Base-by-base conservation (phyloP, 2,113 vertebrate genomes). In the Oreochromis aureus region DNA sequence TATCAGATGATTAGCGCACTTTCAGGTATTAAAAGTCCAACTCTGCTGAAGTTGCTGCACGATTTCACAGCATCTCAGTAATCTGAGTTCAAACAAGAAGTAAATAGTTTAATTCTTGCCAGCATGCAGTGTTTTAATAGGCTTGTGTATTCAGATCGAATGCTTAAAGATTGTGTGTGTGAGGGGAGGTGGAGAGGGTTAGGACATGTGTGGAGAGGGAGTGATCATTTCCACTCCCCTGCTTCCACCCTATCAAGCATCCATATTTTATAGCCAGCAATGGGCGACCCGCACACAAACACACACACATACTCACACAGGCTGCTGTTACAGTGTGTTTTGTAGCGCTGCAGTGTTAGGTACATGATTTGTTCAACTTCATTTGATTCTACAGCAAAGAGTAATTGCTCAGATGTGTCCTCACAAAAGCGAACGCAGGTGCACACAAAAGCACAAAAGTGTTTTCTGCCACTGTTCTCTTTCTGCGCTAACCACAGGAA, bases 231-330 rank as follows among this genome's bases (percentile, higher is more conserved):
- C 88, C 91, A 89, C 87, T 89, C 86, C 34, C 53, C 82, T 93
- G 93, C 89, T 81, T 95, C 82, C 56, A 88, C 78, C 66, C 87
- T 85, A 76, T 87, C 89, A 73, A 83, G 34, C 93, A 92, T 94
- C 56, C 82, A 93, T 94, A 92, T 92, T 94, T 95, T 86, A 94
- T 94, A 87, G 84, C 41, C 46, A 66, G 76, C 89, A 91, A 91
- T 89, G 36, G 73, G 80, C 39, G 1, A n/a, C 46, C 24, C 3
- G 15, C 16, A 79, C 63, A 63, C 44, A 69, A 41, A 69, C 83
- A 30, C 46, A 46, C 73, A 51, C 48, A 19, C 63, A 61, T 48
- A 22, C 80, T 56, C 55, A 87, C 53, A 36, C 79, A 83, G 80
- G 63, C 80, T 76, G 32, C 78, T 54, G n/a, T 53, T 44, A n/a